phyloP scores from a whole-genome alignment of 2,888 invertebrate genomes.

The Ormyrus thymus region DNA sequence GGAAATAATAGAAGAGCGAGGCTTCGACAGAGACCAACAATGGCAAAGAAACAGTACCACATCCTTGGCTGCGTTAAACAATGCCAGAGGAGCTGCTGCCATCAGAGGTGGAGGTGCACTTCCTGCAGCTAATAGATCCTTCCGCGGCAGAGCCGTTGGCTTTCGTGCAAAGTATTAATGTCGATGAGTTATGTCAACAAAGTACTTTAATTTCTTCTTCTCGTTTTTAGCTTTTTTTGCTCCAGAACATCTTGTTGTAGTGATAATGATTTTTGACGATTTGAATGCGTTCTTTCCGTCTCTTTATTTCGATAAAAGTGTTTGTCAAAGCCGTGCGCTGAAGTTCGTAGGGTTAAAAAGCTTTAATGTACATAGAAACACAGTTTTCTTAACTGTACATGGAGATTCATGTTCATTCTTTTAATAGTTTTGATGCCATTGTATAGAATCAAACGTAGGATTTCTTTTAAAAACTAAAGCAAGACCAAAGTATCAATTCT shows the following conservation, averaged over 20 bases:
- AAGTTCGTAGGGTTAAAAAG: not conserved
- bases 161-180: conserved; percentile 44
- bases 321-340: not conserved
- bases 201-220: not conserved
- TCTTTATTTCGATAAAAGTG: not conserved
- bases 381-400: conserved; percentile 9
- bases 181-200: not conserved
- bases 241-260: not conserved
- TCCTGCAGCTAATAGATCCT: conserved; percentile 31
- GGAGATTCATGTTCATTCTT: not conserved
- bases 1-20: conserved; percentile 53
- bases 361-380: conserved; percentile 22
- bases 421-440: not conserved
- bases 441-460: not conserved
- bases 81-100: conserved; percentile 11
- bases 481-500: conserved; percentile 9
- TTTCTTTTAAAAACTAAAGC: conserved; percentile 16
- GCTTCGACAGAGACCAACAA: conserved; percentile 1
- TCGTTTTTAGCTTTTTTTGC: not conserved
- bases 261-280: no score
- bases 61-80: conserved; percentile 9
- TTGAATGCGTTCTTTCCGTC: not conserved
- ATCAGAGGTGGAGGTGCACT: not conserved
- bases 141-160: conserved; percentile 47
- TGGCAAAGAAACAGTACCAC: conserved; percentile 19